Percentiles rank a stretch among this genome's conserved stretches.
phyloP scores from a whole-genome alignment of 2,113 vertebrate genomes.

The Zosterops borbonicus region DNA sequence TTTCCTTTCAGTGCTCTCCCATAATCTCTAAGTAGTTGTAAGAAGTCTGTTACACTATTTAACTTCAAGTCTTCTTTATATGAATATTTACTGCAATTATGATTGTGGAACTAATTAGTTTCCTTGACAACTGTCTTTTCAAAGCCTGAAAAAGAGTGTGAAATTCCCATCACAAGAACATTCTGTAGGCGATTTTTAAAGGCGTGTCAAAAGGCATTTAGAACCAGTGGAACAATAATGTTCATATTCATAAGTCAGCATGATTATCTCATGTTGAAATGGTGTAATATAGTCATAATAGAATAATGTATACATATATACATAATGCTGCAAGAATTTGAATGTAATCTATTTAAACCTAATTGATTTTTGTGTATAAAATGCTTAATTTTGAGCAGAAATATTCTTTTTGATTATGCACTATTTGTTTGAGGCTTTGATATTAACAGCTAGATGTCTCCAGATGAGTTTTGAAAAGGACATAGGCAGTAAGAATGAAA shows the following conservation, averaged over 20 bases:
- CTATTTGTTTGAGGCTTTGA: neutral
- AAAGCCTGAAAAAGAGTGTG: conserved; percentile 1
- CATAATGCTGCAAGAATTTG: neutral
- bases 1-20: neutral
- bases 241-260: neutral
- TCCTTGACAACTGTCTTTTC: conserved; percentile 39
- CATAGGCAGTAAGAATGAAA: neutral
- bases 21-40: neutral
- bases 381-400: neutral
- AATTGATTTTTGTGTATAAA: neutral
- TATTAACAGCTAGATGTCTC: neutral
- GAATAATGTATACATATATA: neutral
- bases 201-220: neutral
- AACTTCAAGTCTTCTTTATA: neutral
- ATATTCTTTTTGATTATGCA: neutral
- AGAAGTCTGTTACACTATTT: neutral
- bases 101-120: conserved; percentile 20
- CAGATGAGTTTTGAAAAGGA: neutral
- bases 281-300: neutral
- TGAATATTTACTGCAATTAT: neutral
- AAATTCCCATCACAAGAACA: neutral
- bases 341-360: neutral
- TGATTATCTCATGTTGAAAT: neutral
- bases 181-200: neutral
- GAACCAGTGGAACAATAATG: neutral